Conservation (phyloP, 1,140 invertebrate species). For the Hestina assimilis region DNA sequence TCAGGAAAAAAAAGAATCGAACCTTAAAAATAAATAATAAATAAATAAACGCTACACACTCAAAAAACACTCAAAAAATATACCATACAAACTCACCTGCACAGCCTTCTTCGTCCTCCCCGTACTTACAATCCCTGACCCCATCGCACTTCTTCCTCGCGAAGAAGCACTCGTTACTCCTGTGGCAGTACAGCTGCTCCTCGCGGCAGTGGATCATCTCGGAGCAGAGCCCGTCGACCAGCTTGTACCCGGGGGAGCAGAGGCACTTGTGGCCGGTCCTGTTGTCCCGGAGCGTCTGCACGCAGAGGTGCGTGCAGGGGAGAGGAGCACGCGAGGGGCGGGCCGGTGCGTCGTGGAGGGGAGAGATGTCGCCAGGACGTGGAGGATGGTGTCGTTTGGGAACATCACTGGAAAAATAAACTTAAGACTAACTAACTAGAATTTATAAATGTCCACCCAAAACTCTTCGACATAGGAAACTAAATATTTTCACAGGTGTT, state of each 20-base stretch:
- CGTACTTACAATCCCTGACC: slow-evolving; percentile 82
- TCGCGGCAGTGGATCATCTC: slow-evolving; percentile 68
- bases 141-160: slow-evolving; percentile 84
- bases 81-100: slow-evolving; percentile 56
- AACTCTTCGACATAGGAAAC: too few species aligned
- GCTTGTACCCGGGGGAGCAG: slow-evolving; percentile 80
- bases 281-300: not conserved
- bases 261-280: slow-evolving; percentile 72
- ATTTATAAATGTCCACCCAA: too few species aligned
- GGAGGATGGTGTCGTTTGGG: slow-evolving; percentile 48
- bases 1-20: too few species aligned
- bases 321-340: not conserved
- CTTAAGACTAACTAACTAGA: too few species aligned
- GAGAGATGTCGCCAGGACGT: slow-evolving; percentile 43
- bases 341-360: not conserved
- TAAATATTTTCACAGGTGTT: too few species aligned
- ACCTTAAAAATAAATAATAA: too few species aligned
- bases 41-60: too few species aligned
- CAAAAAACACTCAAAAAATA: too few species aligned
- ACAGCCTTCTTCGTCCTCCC: slow-evolving; percentile 84
- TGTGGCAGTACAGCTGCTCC: slow-evolving; percentile 79
- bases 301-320: not conserved
- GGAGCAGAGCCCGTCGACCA: slow-evolving; percentile 77
- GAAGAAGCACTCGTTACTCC: slow-evolving; percentile 82
- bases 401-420: slow-evolving; percentile 53